Percentiles rank a stretch among this genome's conserved stretches.
Conservation (phyloP, 1,140 invertebrate species). For the Trypoxylus dichotomus region DNA sequence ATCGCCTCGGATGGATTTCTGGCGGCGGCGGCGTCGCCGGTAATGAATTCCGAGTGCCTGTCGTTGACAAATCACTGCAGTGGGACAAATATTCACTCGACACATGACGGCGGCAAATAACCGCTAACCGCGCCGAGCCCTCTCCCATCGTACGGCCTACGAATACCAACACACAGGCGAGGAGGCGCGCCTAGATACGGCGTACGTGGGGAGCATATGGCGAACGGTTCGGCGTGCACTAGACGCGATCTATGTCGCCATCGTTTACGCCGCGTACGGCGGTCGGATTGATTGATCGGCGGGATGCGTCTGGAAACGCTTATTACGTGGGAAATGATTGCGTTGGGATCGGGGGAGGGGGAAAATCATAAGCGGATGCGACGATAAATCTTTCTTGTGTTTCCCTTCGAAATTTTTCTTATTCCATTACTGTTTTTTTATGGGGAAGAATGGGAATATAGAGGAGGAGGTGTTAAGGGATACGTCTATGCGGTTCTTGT, state of each 20-base stretch:
- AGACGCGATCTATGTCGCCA: background rate
- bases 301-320: background rate
- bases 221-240: background rate
- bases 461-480: too few relatives aligned
- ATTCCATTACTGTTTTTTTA: background rate
- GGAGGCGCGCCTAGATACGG: background rate
- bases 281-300: background rate
- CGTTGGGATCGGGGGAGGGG: background rate
- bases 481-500: too few relatives aligned
- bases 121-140: conserved; percentile 28
- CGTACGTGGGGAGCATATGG: background rate
- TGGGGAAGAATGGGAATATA: background rate
- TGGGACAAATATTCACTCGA: conserved; percentile 42
- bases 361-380: background rate
- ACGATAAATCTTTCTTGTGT: background rate
- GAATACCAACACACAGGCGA: background rate
- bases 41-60: conserved; percentile 44
- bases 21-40: background rate
- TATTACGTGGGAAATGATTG: background rate
- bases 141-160: background rate
- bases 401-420: too few relatives aligned
- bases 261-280: background rate
- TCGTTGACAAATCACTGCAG: conserved; percentile 46
- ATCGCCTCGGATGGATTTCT: conserved; percentile 36
- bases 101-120: conserved; percentile 31